phyloP scores from a whole-genome alignment of 2,888 invertebrate species.

The Cerastis leucographa region DNA sequence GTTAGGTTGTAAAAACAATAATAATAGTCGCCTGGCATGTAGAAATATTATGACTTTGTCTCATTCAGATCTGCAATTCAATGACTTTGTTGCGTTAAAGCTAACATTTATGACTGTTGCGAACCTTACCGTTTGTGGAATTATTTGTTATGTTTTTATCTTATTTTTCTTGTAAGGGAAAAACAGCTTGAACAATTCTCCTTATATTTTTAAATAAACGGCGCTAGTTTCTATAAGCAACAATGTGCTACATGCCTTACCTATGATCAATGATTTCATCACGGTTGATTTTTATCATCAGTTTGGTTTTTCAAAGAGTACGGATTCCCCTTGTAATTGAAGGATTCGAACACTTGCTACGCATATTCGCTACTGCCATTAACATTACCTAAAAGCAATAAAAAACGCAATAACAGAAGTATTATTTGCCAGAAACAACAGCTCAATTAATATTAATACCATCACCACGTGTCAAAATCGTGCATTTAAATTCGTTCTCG shows the following conservation, averaged over 20 bases:
- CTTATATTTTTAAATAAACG: neutral
- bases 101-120: conserved; percentile 19
- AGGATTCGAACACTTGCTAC: conserved; percentile 1
- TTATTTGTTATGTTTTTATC: conserved; percentile 28
- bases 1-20: conserved; percentile 40
- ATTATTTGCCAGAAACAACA: conserved; percentile 50
- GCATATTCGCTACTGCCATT: conserved; percentile 39
- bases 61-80: conserved; percentile 56
- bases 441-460: conserved; percentile 47
- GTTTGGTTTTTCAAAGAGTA: conserved; percentile 2
- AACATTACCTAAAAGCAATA: conserved; percentile 29
- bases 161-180: conserved; percentile 21
- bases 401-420: conserved; percentile 25
- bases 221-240: conserved; percentile 12
- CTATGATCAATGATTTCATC: neutral
- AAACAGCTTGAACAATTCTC: conserved; percentile 7
- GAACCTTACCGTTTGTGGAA: conserved; percentile 21
- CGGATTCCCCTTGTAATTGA: neutral
- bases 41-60: conserved; percentile 33
- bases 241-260: neutral
- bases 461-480: conserved; percentile 60
- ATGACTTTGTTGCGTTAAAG: conserved; percentile 55
- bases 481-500: conserved; percentile 65
- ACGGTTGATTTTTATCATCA: neutral
- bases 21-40: conserved; percentile 9